phyloP scores from a whole-genome alignment of 2,113 vertebrate species.

The Heliornis fulica region DNA sequence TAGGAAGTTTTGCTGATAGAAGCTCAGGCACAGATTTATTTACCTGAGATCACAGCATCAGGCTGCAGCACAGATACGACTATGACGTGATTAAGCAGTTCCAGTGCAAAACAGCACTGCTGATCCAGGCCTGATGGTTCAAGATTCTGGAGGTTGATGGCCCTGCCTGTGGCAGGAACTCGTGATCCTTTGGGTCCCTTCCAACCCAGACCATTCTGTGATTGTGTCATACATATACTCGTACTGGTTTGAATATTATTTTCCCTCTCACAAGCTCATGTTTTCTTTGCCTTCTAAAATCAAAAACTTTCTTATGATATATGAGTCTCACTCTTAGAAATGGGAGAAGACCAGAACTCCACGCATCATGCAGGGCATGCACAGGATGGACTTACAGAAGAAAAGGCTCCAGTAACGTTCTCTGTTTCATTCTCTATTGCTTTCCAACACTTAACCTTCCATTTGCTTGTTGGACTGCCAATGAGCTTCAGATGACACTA shows the following conservation, averaged over 20 bases:
- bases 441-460: not conserved
- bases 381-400: not conserved
- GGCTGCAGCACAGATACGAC: not conserved
- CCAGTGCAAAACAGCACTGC: not conserved
- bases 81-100: not conserved
- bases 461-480: not conserved
- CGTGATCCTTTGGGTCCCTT: too few relatives aligned
- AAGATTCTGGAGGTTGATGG: too few relatives aligned
- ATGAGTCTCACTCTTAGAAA: not conserved
- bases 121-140: too few relatives aligned
- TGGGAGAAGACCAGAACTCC: not conserved
- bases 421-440: not conserved
- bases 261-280: not conserved
- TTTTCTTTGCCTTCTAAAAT: not conserved
- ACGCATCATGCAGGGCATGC: fast-evolving
- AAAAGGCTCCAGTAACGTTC: not conserved
- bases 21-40: not conserved
- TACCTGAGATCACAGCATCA: not conserved
- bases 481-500: not conserved
- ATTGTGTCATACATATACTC: too few relatives aligned
- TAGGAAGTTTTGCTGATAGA: not conserved
- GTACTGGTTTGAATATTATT: not conserved
- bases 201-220: too few relatives aligned
- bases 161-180: too few relatives aligned
- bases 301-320: not conserved